A percentile compares a stretch with the other conserved stretches of the same genome.
phyloP scores from a whole-genome alignment of 2,797 vertebrate genomes.

The Muraenolepis orangiensis region DNA sequence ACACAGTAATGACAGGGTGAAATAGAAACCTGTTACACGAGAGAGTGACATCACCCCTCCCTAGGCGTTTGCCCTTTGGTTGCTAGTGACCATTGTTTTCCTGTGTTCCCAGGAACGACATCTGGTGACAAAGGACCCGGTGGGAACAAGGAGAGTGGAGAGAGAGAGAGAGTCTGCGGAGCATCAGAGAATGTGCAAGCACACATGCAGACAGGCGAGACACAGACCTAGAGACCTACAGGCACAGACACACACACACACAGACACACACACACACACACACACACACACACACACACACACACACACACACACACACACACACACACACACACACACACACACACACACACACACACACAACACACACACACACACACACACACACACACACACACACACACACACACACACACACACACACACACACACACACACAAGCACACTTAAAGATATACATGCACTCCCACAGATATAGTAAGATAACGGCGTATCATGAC shows the following conservation, averaged over 20 bases:
- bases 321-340: conserved; percentile 21
- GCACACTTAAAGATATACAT: conserved; percentile 6
- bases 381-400: conserved; percentile 16
- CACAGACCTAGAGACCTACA: conserved; percentile 18
- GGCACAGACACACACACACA: conserved; percentile 16
- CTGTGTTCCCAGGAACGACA: conserved; percentile 74
- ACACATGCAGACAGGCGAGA: neutral
- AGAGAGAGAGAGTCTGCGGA: conserved; percentile 30
- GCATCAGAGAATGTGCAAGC: neutral
- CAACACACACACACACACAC: conserved; percentile 13
- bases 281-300: conserved; percentile 1
- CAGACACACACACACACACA: conserved; percentile 16
- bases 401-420: conserved; percentile 12
- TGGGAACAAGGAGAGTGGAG: conserved; percentile 51
- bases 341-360: conserved; percentile 9
- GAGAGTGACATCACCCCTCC: conserved; percentile 53
- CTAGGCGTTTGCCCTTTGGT: conserved; percentile 61
- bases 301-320: conserved; percentile 16
- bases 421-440: conserved; percentile 20
- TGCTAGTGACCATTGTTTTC: conserved; percentile 69
- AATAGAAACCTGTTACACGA: conserved; percentile 57
- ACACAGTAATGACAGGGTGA: conserved; percentile 37
- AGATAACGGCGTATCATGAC: conserved; percentile 8
- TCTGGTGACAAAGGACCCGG: conserved; percentile 69
- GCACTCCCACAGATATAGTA: conserved; percentile 16